Base-by-base conservation (phyloP, 2,797 vertebrate species). In the Apodemus agrarius region DNA sequence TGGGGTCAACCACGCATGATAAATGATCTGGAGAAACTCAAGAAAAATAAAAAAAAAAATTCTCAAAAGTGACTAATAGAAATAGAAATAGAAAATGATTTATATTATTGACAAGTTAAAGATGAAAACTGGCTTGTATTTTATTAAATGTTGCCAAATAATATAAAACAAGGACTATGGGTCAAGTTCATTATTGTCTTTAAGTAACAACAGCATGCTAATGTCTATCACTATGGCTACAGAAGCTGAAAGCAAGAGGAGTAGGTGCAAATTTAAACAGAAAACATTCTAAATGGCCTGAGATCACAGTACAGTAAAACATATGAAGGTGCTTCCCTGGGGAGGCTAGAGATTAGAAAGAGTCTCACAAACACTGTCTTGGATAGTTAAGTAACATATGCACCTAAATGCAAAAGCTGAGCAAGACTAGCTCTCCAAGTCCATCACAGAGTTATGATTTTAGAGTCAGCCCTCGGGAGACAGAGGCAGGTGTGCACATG, bases 211-310 rank as follows among this genome's bases (percentile, higher is more conserved):
- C 9, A 97, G 81, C 92, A 94, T 72, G 37, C 29, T 74, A 54
- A 90, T 57, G 90, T 94, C 84, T 90, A 87, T 97, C 87, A 79
- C 88, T 88, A 93, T 85, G 65, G 92, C 80, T 94, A 95, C 72
- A 93, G 67, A 97, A 94, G 40, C 59, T 52, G 59, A 80, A 92
- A 91, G 46, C 57, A 94, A 61, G 22, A 94, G 29, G 93, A 94
- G 93, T 4, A 84, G 76, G 5, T 40, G 91, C 84, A 76, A 90
- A 94, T 93, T 96, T 34, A 87, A 96, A 97, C 40, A 93, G 43
- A 86, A 96, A 92, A 72, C 37, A 90, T 74, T 84, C 52, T 85
- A 93, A 94, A 37, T 72, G 81, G 57, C 74, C 76, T 94, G 59
- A 61, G 75, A 89, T 8, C 24, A 88, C 4, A 17, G 85, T 29